Base-by-base conservation (phyloP, 2,888 invertebrate species). In the Tipula lateralis region DNA sequence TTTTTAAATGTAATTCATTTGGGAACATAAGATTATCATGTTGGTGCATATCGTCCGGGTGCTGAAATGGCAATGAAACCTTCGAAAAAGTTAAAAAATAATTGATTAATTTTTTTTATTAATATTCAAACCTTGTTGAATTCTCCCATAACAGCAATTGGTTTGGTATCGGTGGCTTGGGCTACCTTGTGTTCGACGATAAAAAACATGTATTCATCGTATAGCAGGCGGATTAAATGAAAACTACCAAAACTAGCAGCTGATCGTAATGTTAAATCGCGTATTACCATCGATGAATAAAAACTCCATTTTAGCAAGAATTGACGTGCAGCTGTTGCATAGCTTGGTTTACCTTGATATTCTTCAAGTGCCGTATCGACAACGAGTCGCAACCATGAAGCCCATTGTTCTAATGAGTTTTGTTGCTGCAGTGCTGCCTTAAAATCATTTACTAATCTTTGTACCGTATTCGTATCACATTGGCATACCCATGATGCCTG, bases 151-250 rank as follows among this genome's bases (percentile, higher is more conserved):
- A 99, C 98, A 87, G 98, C 97, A 89, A 99, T 98, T 85, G 98
- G 97, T 87, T 98, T 97, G 89, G 96, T 95, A 86, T 95, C 95
- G 84, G 94, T 95, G 84, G 97, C 97, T 88, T 94, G 93, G 80
- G 99, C 98, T 36, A 99, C 98, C 91, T 97, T 96, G 88, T 98
- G 97, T 91, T 99, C 99, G 87, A 99, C 96, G 88, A 99, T 92
- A 91, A 97, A 99, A 91, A 98, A 98, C 96, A 99, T 99, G 91
- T 99, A 99, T 91, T 99, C 99, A 91, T 99, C 99, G 90, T 98
- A 99, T 85, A 99, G 93, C 88, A 99, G 93, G 83, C 99, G 95
- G 88, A 99, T 97, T 87, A 99, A 93, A 91, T 99, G 99, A 92
- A 99, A 99, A 86, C 98, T 98, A 84, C 99, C 99, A 91, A 99